Evolutionary conservation across 1,140 invertebrate species (phyloP).

Genomic region (Leptinotarsa texana): DNA sequence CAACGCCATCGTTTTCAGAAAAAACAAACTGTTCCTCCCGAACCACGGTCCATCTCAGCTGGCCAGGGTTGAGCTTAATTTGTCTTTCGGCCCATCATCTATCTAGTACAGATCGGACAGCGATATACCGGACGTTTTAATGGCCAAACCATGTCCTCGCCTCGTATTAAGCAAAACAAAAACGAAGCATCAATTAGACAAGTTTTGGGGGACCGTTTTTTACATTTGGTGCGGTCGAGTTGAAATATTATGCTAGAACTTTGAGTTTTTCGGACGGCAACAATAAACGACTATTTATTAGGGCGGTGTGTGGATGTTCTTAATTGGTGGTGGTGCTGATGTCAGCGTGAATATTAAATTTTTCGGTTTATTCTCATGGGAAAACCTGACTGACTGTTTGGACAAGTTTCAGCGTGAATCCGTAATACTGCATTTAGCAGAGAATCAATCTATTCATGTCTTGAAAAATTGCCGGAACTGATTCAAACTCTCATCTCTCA

Average conservation of each 20-base stretch:
- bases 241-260: conserved; percentile 27
- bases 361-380: not conserved
- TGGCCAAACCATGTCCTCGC: conserved; percentile 54
- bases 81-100: conserved; percentile 54
- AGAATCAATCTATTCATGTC: no score
- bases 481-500: no score
- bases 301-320: conserved; percentile 4
- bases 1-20: not conserved
- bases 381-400: not conserved
- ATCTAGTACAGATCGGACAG: conserved; percentile 54
- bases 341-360: not conserved
- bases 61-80: conserved; percentile 50
- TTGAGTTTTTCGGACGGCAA: conserved; percentile 19
- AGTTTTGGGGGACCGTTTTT: conserved; percentile 50
- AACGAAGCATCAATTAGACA: conserved; percentile 56
- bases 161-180: conserved; percentile 56
- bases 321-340: conserved; percentile 1
- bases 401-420: no score
- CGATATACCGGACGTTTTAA: conserved; percentile 55
- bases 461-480: no score
- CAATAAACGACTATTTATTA: conserved; percentile 3
- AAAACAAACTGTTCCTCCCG: not conserved
- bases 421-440: no score
- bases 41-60: conserved; percentile 20
- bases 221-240: conserved; percentile 27